These are phyloP conservation scores for Numenius phaeopus DNA, from an alignment of 2,797 vertebrate genomes.

Conservation along the genomic window DNA sequence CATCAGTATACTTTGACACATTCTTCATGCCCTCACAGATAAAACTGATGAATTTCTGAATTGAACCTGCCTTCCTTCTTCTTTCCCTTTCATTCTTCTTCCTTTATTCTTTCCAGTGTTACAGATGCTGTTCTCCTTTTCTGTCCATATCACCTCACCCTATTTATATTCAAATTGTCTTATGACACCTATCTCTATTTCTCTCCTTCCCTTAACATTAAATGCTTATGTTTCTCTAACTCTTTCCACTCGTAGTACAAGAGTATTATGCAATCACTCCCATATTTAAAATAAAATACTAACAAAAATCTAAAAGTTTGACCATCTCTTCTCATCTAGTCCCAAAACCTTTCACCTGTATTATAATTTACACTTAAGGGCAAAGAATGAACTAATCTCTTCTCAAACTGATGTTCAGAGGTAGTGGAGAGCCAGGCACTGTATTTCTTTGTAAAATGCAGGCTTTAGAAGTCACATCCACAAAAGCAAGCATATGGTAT, in stretches of 20 bases:
- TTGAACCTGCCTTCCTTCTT: background rate
- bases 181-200: background rate
- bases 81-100: background rate
- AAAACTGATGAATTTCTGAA: background rate
- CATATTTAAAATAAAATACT: background rate
- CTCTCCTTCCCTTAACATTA: background rate
- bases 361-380: background rate
- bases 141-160: background rate
- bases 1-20: background rate
- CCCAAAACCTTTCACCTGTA: background rate
- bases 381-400: background rate
- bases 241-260: background rate
- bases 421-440: background rate
- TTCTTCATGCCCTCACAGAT: background rate
- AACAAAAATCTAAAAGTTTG: background rate
- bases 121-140: background rate
- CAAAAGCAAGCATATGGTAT: rapidly evolving
- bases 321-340: background rate
- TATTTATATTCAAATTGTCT: background rate
- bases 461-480: background rate
- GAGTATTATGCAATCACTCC: background rate
- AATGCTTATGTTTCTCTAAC: background rate
- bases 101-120: background rate
- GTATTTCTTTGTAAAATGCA: background rate
- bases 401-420: background rate